Evolutionary conservation across 1,140 invertebrate genomes (phyloP).

Genomic region (Leptoteleia sp.): DNA sequence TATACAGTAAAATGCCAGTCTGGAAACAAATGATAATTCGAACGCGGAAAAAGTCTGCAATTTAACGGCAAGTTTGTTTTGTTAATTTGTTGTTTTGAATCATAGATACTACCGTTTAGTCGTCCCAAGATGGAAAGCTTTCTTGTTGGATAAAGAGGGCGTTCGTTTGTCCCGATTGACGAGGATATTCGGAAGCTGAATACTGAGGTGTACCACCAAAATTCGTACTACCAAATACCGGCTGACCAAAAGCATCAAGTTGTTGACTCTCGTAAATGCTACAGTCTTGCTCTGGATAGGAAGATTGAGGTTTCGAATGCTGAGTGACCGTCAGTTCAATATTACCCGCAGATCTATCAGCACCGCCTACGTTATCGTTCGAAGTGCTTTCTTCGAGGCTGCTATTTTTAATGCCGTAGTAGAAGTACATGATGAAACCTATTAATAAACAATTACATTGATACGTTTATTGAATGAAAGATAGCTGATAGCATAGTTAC

Average conservation of each 20-base stretch:
- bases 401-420: slow-evolving; percentile 95
- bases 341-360: slow-evolving; percentile 70
- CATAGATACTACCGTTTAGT: too few relatives aligned
- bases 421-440: slow-evolving; percentile 94
- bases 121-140: slow-evolving; percentile 82
- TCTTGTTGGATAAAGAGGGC: slow-evolving; percentile 78
- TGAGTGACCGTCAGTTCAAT: slow-evolving; percentile 83
- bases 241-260: slow-evolving; percentile 77
- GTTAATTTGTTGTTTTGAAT: too few relatives aligned
- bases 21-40: slow-evolving; percentile 6
- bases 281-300: slow-evolving; percentile 63
- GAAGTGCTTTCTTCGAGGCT: slow-evolving; percentile 84
- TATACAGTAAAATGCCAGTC: slow-evolving; percentile 20
- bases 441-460: slow-evolving; percentile 49
- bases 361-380: slow-evolving; percentile 67
- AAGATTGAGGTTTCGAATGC: slow-evolving; percentile 75
- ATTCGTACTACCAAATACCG: slow-evolving; percentile 77
- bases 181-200: slow-evolving; percentile 39
- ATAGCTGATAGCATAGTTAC: too few relatives aligned
- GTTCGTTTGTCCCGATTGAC: slow-evolving; percentile 47
- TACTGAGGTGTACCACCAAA: slow-evolving; percentile 74
- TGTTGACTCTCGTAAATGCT: slow-evolving; percentile 71
- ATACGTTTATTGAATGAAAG: too few relatives aligned
- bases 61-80: slow-evolving; percentile 16
- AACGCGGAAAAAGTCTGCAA: slow-evolving; percentile 29